Evolutionary conservation across 2,113 vertebrate species (phyloP).

Genomic region (Sylvicapra grimmia): DNA sequence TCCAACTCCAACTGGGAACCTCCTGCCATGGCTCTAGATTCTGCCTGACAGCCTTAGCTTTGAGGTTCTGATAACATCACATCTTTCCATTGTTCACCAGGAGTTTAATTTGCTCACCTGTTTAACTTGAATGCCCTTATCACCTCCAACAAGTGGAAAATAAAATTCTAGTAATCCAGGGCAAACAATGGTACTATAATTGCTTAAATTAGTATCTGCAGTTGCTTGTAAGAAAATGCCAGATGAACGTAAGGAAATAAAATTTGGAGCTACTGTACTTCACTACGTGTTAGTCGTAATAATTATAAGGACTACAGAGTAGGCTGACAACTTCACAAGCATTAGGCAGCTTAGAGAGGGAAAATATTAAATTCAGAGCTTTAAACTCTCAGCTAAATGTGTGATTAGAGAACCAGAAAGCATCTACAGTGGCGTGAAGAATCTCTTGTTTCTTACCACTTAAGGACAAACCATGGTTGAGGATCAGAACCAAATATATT

Average conservation of each 20-base stretch:
- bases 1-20: background rate
- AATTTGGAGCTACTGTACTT: background rate
- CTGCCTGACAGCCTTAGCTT: background rate
- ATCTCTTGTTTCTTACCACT: background rate
- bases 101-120: background rate
- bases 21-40: background rate
- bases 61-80: background rate
- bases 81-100: background rate
- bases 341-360: background rate
- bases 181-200: background rate
- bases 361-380: background rate
- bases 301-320: background rate
- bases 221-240: background rate
- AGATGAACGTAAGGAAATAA: background rate
- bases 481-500: background rate
- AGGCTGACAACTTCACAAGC: background rate
- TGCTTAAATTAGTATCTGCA: background rate
- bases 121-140: background rate
- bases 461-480: background rate
- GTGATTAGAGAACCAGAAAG: background rate
- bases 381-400: background rate
- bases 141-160: background rate
- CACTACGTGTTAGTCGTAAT: background rate
- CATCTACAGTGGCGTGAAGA: background rate
- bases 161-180: background rate